Conservation (phyloP, 2,113 vertebrate genomes). For the Dunckerocampus dactyliophorus region DNA sequence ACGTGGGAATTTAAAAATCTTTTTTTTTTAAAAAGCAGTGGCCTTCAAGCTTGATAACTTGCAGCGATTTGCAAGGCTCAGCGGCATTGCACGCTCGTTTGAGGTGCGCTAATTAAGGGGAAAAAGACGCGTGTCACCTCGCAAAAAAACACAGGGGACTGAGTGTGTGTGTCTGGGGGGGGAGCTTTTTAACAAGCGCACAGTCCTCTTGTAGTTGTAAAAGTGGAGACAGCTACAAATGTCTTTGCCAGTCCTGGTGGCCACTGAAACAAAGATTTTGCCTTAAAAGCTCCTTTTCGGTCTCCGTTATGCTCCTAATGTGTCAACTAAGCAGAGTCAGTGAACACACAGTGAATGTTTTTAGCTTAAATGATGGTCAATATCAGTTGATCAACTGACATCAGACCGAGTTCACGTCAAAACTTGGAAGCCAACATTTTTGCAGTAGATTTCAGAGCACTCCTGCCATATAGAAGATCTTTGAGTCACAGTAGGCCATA, state of each 20-base stretch:
- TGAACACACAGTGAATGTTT: too few species aligned
- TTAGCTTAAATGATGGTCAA: too few species aligned
- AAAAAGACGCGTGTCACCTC: conserved; percentile 70
- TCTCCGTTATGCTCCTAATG: neutral
- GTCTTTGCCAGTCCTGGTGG: conserved; percentile 17
- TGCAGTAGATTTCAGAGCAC: too few species aligned
- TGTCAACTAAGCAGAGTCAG: neutral
- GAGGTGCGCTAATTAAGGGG: conserved; percentile 73
- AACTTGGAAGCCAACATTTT: too few species aligned
- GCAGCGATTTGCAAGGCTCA: conserved; percentile 32
- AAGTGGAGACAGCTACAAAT: conserved; percentile 60
- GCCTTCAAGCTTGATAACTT: too few species aligned
- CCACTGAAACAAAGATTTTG: conserved; percentile 31
- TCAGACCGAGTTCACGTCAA: too few species aligned
- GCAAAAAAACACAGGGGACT: conserved; percentile 19
- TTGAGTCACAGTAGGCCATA: too few species aligned
- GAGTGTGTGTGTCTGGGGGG: neutral
- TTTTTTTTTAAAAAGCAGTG: conserved; percentile 60
- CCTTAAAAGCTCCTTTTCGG: neutral
- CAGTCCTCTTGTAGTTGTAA: conserved; percentile 54
- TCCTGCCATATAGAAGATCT: too few species aligned
- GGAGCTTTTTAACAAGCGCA: conserved; percentile 59
- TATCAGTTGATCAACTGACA: too few species aligned
- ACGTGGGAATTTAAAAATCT: conserved; percentile 60
- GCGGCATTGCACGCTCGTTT: conserved; percentile 65